Conservation (phyloP, 2,797 vertebrate genomes). For the Avahi laniger region DNA sequence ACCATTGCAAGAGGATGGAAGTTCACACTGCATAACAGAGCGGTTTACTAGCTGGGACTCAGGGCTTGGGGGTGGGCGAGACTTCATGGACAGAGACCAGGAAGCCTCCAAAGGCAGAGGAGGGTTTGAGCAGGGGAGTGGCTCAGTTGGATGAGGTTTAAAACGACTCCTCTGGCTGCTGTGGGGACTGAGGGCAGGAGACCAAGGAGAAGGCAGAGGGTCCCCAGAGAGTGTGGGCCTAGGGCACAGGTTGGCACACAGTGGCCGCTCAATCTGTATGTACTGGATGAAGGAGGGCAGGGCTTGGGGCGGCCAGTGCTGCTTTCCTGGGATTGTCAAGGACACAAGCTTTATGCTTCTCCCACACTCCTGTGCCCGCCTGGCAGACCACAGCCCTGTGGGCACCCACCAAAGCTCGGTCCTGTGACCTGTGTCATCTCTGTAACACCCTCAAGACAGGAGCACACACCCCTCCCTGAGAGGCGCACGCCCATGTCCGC, state of each 20-base stretch:
- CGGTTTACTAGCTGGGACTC: background rate
- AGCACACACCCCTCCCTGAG: background rate
- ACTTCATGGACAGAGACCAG: background rate
- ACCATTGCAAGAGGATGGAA: background rate
- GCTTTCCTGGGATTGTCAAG: slow-evolving; percentile 20
- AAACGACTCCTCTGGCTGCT: background rate
- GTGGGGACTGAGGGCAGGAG: background rate
- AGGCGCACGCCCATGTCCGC: slow-evolving; percentile 39
- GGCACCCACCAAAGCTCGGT: background rate
- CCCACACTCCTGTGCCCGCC: background rate
- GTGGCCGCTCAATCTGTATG: background rate
- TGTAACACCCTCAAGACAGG: background rate
- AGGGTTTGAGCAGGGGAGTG: background rate
- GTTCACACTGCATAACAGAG: background rate
- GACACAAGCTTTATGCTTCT: background rate
- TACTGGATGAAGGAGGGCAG: background rate
- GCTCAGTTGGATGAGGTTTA: background rate
- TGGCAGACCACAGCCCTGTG: background rate
- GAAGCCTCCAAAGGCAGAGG: background rate
- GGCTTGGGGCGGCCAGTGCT: background rate
- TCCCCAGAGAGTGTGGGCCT: background rate
- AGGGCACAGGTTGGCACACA: background rate
- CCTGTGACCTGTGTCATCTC: background rate
- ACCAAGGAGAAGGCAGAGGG: background rate
- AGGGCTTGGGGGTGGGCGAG: background rate